A percentile compares a stretch with the other conserved stretches of the same genome.
phyloP scores from a whole-genome alignment of 2,888 invertebrate genomes.

The Melipona beecheii region DNA sequence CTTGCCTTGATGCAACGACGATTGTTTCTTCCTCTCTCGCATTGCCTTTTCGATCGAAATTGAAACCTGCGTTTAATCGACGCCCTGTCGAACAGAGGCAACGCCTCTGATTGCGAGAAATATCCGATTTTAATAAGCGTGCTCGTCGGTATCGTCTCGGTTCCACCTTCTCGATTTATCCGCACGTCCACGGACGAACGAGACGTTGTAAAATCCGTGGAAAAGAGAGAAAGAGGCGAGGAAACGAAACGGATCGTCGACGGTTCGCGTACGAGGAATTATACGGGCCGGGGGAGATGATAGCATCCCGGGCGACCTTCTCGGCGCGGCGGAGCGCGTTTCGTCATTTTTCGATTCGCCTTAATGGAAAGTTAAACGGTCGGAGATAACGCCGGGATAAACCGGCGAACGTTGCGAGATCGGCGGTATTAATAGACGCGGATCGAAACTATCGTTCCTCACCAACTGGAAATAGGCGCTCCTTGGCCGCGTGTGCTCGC shows the following conservation, averaged over 20 bases:
- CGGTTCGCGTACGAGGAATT: neutral
- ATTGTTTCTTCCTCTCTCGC: constrained; percentile 10
- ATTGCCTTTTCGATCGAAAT: neutral
- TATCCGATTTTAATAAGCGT: neutral
- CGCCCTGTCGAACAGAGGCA: neutral
- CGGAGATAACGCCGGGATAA: constrained; percentile 45
- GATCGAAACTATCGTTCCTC: constrained; percentile 21
- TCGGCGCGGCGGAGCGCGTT: constrained; percentile 17
- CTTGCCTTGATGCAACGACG: constrained; percentile 12
- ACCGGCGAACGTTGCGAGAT: constrained; percentile 36
- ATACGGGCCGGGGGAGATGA: constrained; percentile 1
- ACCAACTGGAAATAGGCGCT: constrained; percentile 25
- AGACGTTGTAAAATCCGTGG: neutral
- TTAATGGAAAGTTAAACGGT: constrained; percentile 56
- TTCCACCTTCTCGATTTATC: neutral
- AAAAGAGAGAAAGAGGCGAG: too few species aligned
- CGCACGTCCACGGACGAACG: neutral
- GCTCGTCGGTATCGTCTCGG: neutral
- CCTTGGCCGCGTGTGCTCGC: neutral
- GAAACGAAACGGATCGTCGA: neutral
- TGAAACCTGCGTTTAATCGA: neutral
- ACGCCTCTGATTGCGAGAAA: too few species aligned
- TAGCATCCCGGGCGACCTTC: constrained; percentile 36
- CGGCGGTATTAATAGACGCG: constrained; percentile 39
- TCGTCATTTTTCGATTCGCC: constrained; percentile 47